Base-by-base conservation (phyloP, 2,888 invertebrate genomes). In the Aleiodes leptofemur region DNA sequence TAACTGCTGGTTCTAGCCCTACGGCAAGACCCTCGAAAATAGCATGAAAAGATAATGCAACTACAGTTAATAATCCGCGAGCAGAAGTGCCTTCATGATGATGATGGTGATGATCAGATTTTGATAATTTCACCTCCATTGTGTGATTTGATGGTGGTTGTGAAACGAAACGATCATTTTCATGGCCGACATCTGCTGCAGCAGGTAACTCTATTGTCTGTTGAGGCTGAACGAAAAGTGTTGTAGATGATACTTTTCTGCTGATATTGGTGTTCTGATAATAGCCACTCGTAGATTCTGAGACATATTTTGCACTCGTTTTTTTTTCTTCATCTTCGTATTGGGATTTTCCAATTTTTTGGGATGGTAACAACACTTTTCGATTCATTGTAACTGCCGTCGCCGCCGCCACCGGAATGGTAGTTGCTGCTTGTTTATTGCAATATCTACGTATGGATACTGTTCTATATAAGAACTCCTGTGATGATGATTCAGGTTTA, bases 1-100 rank as follows among this genome's bases (percentile, higher is more conserved):
- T 78, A 3, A 91, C 90, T 50, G 91, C 91, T 5, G 90, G 90
- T 82, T 94, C 93, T 14, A 94, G 85, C 0, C 94, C 94, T 0
- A 94, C 93, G 0, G 94, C 93, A 23, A 94, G 85, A 0, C 94
- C 94, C 88, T 94, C 94, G 83, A 94, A 93, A 38, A 94, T 91
- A 0, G 94, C 93, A 84, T 94, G 94, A 79, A 94, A 93, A 53
- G 93, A 93, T 6, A 94, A 85, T 0, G 94, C 94, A 61, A 94
- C 86, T 8, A 94, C 92, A 0, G 93, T 92, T 61, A 94, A 86
- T 5, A 94, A 89, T 50, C 92, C 93, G 59, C 91, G 90, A 73
- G 92, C 86, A 1, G 90, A 91, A 48, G 90, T 90, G 43, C 92
- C 82, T 1, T 81, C 76, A 72, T 79, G 72, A 14, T 43, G 72